These are phyloP conservation scores for Oncorhynchus kisutch DNA, from an alignment of 2,113 vertebrate species.

Conservation along the genomic window DNA sequence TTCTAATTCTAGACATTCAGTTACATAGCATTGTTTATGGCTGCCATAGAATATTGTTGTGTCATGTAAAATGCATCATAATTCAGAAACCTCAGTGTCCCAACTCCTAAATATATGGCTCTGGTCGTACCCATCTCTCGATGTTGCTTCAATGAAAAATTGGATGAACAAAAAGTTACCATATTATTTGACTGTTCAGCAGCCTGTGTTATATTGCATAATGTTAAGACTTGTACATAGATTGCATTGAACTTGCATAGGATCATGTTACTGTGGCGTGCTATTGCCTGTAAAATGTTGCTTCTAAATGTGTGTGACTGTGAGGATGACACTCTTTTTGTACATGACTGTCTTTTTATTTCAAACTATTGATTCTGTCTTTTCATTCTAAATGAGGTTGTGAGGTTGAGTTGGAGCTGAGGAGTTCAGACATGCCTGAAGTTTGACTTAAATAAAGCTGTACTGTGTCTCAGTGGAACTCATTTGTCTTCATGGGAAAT, in stretches of 20 bases:
- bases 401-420: constrained; percentile 73
- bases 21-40: too few species aligned
- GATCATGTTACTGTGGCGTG: constrained; percentile 82
- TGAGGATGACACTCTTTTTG: constrained; percentile 91
- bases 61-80: too few species aligned
- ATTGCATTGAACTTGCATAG: constrained; percentile 76
- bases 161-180: constrained; percentile 71
- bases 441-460: constrained; percentile 99
- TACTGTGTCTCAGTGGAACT: constrained; percentile 85
- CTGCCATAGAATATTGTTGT: too few species aligned
- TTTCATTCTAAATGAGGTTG: constrained; percentile 82
- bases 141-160: constrained; percentile 67
- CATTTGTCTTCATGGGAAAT: background rate
- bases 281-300: constrained; percentile 94
- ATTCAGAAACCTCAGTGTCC: too few species aligned
- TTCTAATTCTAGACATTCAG: too few species aligned
- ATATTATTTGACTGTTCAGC: constrained; percentile 79
- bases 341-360: constrained; percentile 96
- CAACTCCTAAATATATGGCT: too few species aligned
- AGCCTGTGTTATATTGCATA: constrained; percentile 80
- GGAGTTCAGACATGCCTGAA: constrained; percentile 92
- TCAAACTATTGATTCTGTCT: constrained; percentile 17
- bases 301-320: constrained; percentile 92
- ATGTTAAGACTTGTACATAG: constrained; percentile 85
- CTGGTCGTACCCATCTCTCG: constrained; percentile 60